These are phyloP conservation scores for Crotalus horridus DNA, from an alignment of 2,113 vertebrate species.

Conservation along the genomic window DNA sequence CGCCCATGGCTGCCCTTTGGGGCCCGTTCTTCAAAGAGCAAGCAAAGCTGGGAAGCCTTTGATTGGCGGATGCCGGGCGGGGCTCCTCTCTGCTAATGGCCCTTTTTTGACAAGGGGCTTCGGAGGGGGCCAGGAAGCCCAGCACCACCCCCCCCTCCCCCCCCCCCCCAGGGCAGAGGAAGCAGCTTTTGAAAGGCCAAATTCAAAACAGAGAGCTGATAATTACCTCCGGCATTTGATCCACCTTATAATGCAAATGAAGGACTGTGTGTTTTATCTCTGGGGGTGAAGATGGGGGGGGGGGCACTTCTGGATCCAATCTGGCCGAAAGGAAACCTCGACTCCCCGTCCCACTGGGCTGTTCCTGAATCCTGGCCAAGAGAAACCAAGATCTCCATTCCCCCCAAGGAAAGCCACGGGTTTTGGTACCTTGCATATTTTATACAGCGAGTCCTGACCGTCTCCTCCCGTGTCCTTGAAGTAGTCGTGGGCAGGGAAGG, in stretches of 20 bases:
- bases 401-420: too few relatives aligned
- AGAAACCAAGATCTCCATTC: not conserved
- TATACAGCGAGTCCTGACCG: constrained; percentile 97
- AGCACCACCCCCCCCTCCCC: not conserved
- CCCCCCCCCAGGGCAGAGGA: not conserved
- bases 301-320: not conserved
- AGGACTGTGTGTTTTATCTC: not conserved
- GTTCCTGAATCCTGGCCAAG: not conserved
- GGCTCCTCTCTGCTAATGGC: not conserved
- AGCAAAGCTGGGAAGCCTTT: not conserved
- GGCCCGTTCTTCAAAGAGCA: not conserved
- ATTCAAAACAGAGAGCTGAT: not conserved
- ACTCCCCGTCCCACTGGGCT: not conserved
- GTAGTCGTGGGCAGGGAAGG: constrained; percentile 98
- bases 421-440: constrained; percentile 97
- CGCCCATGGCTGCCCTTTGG: not conserved
- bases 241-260: constrained; percentile 2
- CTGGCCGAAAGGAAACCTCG: not conserved
- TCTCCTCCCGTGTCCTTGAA: constrained; percentile 99
- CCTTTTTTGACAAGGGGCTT: not conserved
- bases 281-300: not conserved
- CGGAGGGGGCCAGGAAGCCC: not conserved
- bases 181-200: constrained; percentile 6
- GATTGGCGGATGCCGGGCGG: not conserved
- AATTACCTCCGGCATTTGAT: constrained; percentile 31